These are phyloP conservation scores for Catharus bicknelli DNA, from an alignment of 2,113 vertebrate genomes.

Conservation along the genomic window DNA sequence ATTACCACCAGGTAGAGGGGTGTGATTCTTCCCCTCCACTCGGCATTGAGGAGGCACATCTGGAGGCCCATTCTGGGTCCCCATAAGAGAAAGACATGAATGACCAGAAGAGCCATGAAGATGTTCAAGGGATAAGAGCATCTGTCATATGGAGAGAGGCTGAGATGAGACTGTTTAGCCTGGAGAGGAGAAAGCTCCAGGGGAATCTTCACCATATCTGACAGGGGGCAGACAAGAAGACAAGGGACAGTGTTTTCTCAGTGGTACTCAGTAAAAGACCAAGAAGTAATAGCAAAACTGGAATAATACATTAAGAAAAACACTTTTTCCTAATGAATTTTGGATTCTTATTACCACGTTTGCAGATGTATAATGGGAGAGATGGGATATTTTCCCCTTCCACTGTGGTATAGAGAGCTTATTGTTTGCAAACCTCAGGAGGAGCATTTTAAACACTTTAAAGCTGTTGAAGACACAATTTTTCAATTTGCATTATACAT, in stretches of 20 bases:
- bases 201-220: fast-evolving
- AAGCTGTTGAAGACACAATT: not conserved
- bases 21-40: not conserved
- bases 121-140: not conserved
- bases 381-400: not conserved
- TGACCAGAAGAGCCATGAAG: not conserved
- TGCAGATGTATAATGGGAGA: fast-evolving
- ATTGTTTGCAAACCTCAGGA: not conserved
- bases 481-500: not conserved
- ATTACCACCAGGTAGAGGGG: not conserved
- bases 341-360: not conserved
- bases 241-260: not conserved
- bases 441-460: not conserved
- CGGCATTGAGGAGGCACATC: not conserved
- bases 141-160: not conserved
- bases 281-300: not conserved
- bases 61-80: not conserved
- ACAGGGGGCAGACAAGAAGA: not conserved
- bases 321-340: not conserved
- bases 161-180: not conserved
- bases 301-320: not conserved
- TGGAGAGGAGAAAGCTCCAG: not conserved
- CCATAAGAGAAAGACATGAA: not conserved
- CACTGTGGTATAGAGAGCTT: fast-evolving
- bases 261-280: not conserved